Base-by-base conservation (phyloP, 2,113 vertebrate genomes). In the Upupa epops region DNA sequence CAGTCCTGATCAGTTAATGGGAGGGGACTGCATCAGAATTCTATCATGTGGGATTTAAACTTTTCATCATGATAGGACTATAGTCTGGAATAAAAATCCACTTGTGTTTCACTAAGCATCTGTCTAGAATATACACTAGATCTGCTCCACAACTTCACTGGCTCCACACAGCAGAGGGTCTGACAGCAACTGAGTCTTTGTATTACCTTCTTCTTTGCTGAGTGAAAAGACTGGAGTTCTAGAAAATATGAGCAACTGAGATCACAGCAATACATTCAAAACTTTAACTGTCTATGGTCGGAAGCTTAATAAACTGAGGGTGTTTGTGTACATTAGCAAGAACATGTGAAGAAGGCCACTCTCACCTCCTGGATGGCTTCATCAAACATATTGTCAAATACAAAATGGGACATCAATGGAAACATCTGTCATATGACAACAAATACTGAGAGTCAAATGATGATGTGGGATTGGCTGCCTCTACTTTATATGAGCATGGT, bases 401-500 rank as follows among this genome's bases (percentile, higher is more conserved):
- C 82, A 94, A 94, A 96, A 80, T 4, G 3, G 83, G 83, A 51
- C 18, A 88, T 91, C 93, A 91, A 29, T 61, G 69, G 87, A 96
- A 97, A 95, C 89, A 96, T 91, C 88, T 2, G 49, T 95, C 63
- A 40, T 0, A 51, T 72, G 73, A 92, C 96, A 96, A 96, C 91
- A 97, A 95, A 93, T 86, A 97, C 96, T 31, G 82, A 95, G 37
- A 90, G 92, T 17, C 93, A 89, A 84, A 92, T 74, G 95, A 95
- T 48, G 91, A 64, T 29, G 36, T 76, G 86, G 83, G 94, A 97
- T 93, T 94, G 96, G 97, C 36, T 96, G 86, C 86, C 80, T 90
- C 59, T 92, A 77, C 63, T 29, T 82, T 96, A 89, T 31, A 79
- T 5, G 13, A 51, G 70, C 91, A 94, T 66, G 89, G 96, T 89